These are phyloP conservation scores for Bucorvus abyssinicus DNA, from an alignment of 2,797 vertebrate genomes.

Conservation along the genomic window DNA sequence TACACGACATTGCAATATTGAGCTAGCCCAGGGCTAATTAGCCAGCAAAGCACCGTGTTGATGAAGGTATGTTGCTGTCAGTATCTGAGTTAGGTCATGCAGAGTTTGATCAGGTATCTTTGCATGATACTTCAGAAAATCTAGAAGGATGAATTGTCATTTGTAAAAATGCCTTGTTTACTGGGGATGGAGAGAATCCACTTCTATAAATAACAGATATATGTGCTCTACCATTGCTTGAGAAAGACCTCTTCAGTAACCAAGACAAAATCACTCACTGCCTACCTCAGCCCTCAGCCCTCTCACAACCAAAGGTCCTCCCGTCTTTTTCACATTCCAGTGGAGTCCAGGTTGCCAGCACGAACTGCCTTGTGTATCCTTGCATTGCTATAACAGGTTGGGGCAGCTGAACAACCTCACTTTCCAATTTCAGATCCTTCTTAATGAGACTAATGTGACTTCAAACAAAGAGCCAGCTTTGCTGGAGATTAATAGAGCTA, in stretches of 20 bases:
- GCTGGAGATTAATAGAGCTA: background rate
- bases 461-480: background rate
- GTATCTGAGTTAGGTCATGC: background rate
- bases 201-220: background rate
- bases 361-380: background rate
- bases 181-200: background rate
- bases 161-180: background rate
- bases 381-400: background rate
- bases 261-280: background rate
- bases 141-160: background rate
- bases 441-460: background rate
- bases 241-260: background rate
- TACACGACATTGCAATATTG: fast-evolving
- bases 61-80: background rate
- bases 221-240: background rate
- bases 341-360: background rate
- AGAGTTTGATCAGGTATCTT: background rate
- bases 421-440: background rate
- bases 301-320: background rate
- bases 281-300: background rate
- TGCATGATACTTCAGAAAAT: background rate
- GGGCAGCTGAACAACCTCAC: background rate
- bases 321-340: background rate
- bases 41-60: background rate
- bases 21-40: background rate